phyloP scores from a whole-genome alignment of 2,113 vertebrate species.

The Micronycteris hirsuta region DNA sequence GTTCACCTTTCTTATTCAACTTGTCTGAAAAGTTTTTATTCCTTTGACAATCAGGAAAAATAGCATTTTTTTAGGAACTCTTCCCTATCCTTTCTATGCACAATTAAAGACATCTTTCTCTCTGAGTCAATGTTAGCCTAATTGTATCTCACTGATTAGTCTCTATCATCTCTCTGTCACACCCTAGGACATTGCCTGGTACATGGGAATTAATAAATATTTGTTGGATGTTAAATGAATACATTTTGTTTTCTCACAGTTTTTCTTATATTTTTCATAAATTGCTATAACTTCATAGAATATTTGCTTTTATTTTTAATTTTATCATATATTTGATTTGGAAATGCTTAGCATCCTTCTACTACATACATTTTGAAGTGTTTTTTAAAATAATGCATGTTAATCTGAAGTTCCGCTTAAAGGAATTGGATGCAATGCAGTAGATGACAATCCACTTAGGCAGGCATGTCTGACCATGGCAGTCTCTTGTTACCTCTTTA shows the following conservation, averaged over 20 bases:
- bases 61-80: background rate
- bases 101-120: background rate
- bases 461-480: rapidly evolving
- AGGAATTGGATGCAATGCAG: rapidly evolving
- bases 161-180: background rate
- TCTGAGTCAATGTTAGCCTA: background rate
- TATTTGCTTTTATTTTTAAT: background rate
- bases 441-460: background rate
- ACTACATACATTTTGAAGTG: background rate
- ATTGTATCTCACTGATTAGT: background rate
- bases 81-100: background rate
- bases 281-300: background rate
- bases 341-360: background rate
- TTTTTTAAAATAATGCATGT: background rate
- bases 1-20: background rate
- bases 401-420: background rate
- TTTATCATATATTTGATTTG: background rate
- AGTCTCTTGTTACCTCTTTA: background rate
- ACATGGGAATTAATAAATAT: background rate
- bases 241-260: background rate
- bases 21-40: background rate
- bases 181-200: background rate
- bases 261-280: background rate
- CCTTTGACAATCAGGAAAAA: background rate
- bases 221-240: background rate